phyloP scores from a whole-genome alignment of 2,113 vertebrate genomes.

The Ammodytes marinus region DNA sequence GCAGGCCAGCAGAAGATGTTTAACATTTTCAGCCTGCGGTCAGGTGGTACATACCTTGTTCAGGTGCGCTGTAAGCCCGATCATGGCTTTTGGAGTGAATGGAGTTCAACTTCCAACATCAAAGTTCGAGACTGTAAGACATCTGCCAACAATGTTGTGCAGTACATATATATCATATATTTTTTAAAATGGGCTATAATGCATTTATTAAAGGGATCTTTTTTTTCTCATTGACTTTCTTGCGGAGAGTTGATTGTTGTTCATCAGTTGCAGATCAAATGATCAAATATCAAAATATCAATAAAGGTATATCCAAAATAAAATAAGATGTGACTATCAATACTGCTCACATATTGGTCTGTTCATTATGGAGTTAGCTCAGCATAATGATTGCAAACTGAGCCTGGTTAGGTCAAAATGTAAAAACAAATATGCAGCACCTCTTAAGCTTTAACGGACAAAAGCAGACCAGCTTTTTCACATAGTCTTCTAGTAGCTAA shows the following conservation, averaged over 20 bases:
- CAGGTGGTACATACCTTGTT: slow-evolving; percentile 88
- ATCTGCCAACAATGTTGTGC: not conserved
- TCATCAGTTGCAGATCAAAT: too few species aligned
- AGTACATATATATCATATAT: not conserved
- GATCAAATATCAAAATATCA: too few species aligned
- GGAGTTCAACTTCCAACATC: slow-evolving; percentile 77
- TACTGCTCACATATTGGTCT: not conserved
- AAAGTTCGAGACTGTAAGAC: slow-evolving; percentile 84
- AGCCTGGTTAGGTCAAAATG: not conserved
- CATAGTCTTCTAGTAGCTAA: not conserved
- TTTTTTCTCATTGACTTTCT: not conserved
- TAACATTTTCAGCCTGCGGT: slow-evolving; percentile 89
- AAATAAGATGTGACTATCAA: not conserved
- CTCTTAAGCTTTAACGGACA: not conserved
- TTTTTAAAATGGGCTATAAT: not conserved
- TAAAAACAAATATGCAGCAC: not conserved
- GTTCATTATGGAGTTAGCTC: not conserved
- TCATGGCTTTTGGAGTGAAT: slow-evolving; percentile 88
- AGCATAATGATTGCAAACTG: not conserved
- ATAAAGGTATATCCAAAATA: too few species aligned
- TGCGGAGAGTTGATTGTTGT: not conserved
- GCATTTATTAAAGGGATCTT: not conserved
- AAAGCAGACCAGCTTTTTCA: not conserved
- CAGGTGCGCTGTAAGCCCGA: slow-evolving; percentile 94
- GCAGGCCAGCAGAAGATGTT: slow-evolving; percentile 90